Evolutionary conservation across 2,888 invertebrate species (phyloP), one percentile per base, ranked within the genome.

Genomic region (Papilio protenor): DNA sequence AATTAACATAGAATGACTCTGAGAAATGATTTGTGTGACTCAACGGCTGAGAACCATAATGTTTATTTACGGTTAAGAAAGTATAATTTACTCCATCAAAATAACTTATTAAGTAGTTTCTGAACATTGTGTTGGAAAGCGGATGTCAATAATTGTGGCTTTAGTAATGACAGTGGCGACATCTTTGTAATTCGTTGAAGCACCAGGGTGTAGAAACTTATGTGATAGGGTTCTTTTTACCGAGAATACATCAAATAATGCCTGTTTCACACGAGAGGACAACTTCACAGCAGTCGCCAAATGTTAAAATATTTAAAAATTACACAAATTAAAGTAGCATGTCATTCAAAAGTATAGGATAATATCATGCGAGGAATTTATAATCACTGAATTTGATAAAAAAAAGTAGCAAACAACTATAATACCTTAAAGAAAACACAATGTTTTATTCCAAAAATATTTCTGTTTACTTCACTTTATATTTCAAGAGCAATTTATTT

Each of bases 401-500:
- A 12, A 33, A 33, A 27, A n/a, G n/a, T n/a, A n/a, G n/a, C n/a
- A n/a, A n/a, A n/a, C 18, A 40, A 40, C 40, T 40, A 40, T 40
- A 8, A 40, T 55, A 18, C 16, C 21, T 0, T 21, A 57, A 57
- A 21, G 11, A 57, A 10, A 57, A n/a, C 1, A 27, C 5, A 61
- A 16, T 21, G n/a, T 61, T 27, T 12, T 59, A 23, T 23, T 61
- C 40, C 14, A 69, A 59, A 66, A 69, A 33, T 55, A n/a, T 69
- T 74, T 57, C 45, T 77, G 77, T 75, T 75, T 77, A 57, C 61
- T 61, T 40, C 66, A 74, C 59, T 69, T 73, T 57, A 73, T 72
- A 45, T 52, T 78, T 64, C 61, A 69, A 78, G 66, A 75, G 73
- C 40, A 75, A 78, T 78, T 80, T 77, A 75, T 79, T 79, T 75